Percentiles rank a stretch among this genome's conserved stretches.
Conservation (phyloP, 2,113 vertebrate species). For the Chionomys nivalis region DNA sequence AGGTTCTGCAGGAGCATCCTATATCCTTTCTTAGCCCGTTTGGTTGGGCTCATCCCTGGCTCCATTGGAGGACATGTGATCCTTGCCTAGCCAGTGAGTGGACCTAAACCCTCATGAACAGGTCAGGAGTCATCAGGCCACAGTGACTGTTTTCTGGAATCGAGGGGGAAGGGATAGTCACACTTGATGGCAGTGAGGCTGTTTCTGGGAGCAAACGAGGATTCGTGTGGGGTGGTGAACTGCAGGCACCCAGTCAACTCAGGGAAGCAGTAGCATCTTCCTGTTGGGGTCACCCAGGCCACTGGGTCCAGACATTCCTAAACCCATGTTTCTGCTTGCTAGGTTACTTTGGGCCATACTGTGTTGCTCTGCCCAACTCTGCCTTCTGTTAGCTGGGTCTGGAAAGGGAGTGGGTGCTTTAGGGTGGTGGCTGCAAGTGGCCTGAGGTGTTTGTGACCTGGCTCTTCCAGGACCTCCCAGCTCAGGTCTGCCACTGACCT, state of each 20-base stretch:
- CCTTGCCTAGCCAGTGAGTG: neutral
- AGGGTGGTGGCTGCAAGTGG: neutral
- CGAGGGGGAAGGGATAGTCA: neutral
- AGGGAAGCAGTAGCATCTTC: neutral
- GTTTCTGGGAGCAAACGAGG: neutral
- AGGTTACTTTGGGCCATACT: neutral
- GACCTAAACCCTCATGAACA: too few species aligned
- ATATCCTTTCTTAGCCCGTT: neutral
- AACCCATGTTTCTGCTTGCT: neutral
- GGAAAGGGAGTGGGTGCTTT: too few species aligned
- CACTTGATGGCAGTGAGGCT: neutral
- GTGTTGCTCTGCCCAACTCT: neutral
- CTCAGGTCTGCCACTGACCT: constrained; percentile 27
- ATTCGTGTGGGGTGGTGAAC: too few species aligned
- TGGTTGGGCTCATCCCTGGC: neutral
- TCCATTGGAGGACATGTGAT: neutral
- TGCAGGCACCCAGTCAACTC: neutral
- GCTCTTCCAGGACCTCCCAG: neutral
- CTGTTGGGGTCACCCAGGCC: rapidly evolving
- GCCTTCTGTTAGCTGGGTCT: neutral
- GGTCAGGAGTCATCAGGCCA: neutral
- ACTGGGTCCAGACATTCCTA: neutral
- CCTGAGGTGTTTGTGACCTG: neutral
- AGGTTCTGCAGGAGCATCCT: neutral
- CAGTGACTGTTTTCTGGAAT: neutral